Conservation (phyloP, 2,797 vertebrate genomes). For the Sylvia borin region DNA sequence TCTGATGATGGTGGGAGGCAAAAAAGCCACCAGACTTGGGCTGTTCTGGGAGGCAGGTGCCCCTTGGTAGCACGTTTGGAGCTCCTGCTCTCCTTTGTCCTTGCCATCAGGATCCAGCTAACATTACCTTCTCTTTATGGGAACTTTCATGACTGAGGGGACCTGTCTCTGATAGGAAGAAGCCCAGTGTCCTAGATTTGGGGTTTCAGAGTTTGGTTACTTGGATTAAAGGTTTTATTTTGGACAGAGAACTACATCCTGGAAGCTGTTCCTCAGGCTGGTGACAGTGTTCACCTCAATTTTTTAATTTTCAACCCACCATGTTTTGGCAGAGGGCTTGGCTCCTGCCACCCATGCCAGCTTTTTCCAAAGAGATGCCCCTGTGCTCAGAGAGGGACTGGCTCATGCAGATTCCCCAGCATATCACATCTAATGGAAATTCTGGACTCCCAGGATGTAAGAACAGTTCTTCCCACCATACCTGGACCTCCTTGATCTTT, state of each 20-base stretch:
- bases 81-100: neutral
- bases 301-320: neutral
- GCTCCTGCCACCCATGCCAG: neutral
- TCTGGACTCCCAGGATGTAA: neutral
- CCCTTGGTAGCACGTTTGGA: neutral
- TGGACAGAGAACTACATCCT: neutral
- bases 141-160: neutral
- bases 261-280: neutral
- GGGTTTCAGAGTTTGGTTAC: neutral
- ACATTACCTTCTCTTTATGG: neutral
- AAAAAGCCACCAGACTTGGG: neutral
- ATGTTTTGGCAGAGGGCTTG: neutral
- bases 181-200: neutral
- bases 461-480: slow-evolving; percentile 36
- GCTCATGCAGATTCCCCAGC: neutral
- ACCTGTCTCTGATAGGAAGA: neutral
- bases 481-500: slow-evolving; percentile 92
- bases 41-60: neutral
- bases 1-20: neutral
- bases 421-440: neutral
- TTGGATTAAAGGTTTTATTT: neutral
- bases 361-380: neutral
- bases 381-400: neutral
- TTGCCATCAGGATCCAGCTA: neutral
- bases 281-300: neutral